Evolutionary conservation across 53 echinoderm and acorn worm genomes (phyloP).

Genomic region (Temnopleurus reevesii): DNA sequence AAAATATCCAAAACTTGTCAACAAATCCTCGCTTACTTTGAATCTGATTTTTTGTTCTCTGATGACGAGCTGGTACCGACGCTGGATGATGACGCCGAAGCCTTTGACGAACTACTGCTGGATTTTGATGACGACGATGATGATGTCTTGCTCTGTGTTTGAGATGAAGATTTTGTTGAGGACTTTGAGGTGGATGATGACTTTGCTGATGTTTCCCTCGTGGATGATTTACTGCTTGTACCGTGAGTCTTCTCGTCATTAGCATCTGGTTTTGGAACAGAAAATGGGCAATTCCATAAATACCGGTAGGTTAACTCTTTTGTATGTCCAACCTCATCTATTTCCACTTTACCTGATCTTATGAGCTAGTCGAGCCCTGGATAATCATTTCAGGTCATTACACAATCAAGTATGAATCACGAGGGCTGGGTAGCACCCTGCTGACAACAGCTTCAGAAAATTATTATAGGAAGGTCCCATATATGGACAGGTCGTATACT

Average conservation of each 20-base stretch:
- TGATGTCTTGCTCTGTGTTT: neutral
- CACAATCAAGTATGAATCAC: too few relatives aligned
- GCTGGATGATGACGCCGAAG: neutral
- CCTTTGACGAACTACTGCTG: constrained; percentile 33
- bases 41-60: constrained; percentile 47
- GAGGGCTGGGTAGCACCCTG: too few relatives aligned
- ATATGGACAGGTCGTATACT: too few relatives aligned
- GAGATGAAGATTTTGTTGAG: constrained; percentile 14
- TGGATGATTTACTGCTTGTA: constrained; percentile 23
- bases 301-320: too few relatives aligned
- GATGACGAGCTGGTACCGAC: neutral
- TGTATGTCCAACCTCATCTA: too few relatives aligned
- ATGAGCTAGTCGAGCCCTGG: too few relatives aligned
- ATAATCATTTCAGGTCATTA: too few relatives aligned
- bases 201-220: constrained; percentile 4
- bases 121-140: constrained; percentile 43
- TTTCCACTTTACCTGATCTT: too few relatives aligned
- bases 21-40: constrained; percentile 33
- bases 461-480: too few relatives aligned
- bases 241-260: neutral
- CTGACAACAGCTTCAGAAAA: too few relatives aligned
- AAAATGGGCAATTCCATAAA: too few relatives aligned
- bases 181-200: constrained; percentile 38
- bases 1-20: too few relatives aligned
- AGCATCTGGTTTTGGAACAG: neutral